A percentile compares a stretch with the other conserved stretches of the same genome.
Conservation (phyloP, 2,113 vertebrate species). For the Melanerpes aurifrons region DNA sequence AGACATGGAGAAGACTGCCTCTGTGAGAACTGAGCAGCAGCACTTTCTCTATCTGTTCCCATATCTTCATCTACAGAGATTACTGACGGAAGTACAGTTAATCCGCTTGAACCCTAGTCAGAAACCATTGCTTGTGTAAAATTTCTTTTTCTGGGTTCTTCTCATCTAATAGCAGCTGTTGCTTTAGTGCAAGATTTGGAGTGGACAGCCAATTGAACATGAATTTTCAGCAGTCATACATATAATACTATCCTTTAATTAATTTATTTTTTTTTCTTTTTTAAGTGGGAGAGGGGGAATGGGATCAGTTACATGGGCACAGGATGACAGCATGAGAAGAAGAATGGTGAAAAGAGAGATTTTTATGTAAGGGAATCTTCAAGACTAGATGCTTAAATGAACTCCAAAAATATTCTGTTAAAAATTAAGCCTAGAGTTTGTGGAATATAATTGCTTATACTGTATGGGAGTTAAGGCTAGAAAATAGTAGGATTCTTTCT, state of each 20-base stretch:
- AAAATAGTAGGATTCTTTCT: background rate
- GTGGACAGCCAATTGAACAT: background rate
- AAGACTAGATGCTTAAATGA: background rate
- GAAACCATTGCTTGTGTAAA: background rate
- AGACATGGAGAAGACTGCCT: background rate
- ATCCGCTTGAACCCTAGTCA: background rate
- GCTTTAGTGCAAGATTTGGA: background rate
- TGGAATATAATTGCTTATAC: background rate
- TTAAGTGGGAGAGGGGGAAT: fast-evolving
- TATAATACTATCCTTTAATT: background rate
- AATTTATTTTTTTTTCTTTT: background rate
- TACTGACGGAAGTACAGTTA: background rate
- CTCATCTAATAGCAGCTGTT: background rate
- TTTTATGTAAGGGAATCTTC: background rate
- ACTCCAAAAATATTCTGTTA: background rate
- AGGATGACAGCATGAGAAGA: background rate
- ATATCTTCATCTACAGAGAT: background rate
- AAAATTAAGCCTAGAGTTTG: background rate
- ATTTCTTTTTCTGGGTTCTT: background rate
- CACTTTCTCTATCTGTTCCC: background rate
- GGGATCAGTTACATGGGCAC: fast-evolving
- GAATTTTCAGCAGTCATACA: background rate
- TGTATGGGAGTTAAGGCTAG: background rate
- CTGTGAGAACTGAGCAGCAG: background rate
- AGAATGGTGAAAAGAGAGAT: background rate